Conservation (phyloP, 1,140 invertebrate genomes). For the Aphelenchoides avenae region DNA sequence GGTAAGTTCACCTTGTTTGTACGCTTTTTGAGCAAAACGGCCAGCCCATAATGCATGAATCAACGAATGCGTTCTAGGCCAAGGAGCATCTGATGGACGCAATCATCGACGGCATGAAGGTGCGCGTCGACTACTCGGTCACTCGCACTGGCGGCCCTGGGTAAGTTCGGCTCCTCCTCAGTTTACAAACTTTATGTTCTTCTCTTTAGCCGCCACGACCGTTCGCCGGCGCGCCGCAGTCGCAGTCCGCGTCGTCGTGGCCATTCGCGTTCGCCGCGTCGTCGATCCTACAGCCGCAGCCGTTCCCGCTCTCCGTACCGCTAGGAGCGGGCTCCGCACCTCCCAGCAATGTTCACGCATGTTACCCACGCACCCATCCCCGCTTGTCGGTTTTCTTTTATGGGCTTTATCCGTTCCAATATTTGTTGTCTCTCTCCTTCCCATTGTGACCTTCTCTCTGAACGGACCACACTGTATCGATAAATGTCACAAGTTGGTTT, state of each 20-base stretch:
- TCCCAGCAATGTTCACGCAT: too few species aligned
- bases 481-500: too few species aligned
- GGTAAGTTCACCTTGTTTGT: conserved; percentile 17
- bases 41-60: too few species aligned
- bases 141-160: conserved; percentile 63
- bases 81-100: conserved; percentile 88
- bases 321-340: too few species aligned
- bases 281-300: conserved; percentile 16
- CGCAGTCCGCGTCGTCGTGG: not conserved
- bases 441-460: too few species aligned
- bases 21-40: too few species aligned
- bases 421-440: too few species aligned
- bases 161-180: conserved; percentile 13
- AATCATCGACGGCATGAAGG: conserved; percentile 85
- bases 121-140: conserved; percentile 92
- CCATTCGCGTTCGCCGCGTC: conserved; percentile 6
- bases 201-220: conserved; percentile 14
- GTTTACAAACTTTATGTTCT: not conserved
- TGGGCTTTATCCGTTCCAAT: too few species aligned
- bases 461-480: too few species aligned
- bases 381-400: too few species aligned
- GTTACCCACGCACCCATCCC: too few species aligned
- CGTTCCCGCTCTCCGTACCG: conserved; percentile 11
- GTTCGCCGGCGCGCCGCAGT: not conserved
- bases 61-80: too few species aligned